Evolutionary conservation across 2,888 invertebrate species (phyloP).

Genomic region (Ephialtes manifestator): DNA sequence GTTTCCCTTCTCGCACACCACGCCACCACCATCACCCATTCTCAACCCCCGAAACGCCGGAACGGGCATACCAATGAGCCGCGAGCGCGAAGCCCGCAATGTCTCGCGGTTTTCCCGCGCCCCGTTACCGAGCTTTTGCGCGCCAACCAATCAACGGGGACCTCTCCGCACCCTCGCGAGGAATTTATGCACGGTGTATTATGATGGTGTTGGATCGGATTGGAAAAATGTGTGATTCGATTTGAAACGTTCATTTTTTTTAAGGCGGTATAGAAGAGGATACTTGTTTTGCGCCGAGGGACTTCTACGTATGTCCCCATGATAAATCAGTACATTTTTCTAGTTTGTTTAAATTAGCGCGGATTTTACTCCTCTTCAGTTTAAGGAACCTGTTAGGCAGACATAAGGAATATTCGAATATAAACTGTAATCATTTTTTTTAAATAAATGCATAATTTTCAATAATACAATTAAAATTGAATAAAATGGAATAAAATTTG

Average conservation of each 20-base stretch:
- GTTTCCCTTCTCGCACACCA: conserved; percentile 2
- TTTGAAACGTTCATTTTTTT: conserved; percentile 6
- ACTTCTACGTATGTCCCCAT: not conserved
- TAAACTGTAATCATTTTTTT: too few species aligned
- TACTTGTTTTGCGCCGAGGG: not conserved
- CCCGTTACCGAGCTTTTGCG: conserved; percentile 64
- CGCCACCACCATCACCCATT: conserved; percentile 55
- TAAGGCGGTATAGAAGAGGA: not conserved
- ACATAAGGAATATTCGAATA: too few species aligned
- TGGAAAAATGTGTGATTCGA: not conserved
- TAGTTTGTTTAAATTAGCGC: not conserved
- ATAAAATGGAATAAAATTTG: too few species aligned
- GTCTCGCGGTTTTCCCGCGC: conserved; percentile 72
- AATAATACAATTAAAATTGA: too few species aligned
- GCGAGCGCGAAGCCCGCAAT: conserved; percentile 42
- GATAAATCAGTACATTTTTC: not conserved
- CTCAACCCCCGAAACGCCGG: conserved; percentile 74
- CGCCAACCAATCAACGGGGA: conserved; percentile 48
- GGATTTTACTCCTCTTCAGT: not conserved
- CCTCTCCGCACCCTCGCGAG: conserved; percentile 1
- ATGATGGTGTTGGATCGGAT: not conserved
- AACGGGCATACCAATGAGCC: conserved; percentile 82
- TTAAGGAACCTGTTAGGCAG: too few species aligned
- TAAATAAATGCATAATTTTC: too few species aligned
- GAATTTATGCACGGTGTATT: conserved; percentile 1